Evolutionary conservation across 2,888 invertebrate genomes (phyloP).

Genomic region (Arge pagana): DNA sequence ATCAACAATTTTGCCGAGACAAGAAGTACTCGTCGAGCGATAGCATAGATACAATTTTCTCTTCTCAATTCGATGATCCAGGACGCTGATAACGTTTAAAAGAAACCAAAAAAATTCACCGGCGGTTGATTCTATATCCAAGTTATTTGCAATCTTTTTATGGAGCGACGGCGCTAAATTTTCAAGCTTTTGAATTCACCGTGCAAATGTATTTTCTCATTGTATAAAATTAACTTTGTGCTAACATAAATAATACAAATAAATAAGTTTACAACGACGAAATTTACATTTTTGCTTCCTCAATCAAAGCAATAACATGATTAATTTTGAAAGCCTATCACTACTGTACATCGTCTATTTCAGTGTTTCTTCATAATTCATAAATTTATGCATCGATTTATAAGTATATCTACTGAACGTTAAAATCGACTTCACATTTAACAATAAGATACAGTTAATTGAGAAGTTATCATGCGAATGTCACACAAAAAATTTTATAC

Average conservation of each 20-base stretch:
- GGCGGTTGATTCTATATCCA: slow-evolving; percentile 1
- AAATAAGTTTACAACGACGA: not conserved
- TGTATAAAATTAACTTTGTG: slow-evolving; percentile 10
- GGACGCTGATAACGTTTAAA: not conserved
- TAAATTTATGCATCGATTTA: too few species aligned
- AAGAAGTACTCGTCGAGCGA: too few species aligned
- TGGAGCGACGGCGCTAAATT: not conserved
- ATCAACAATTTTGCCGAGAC: too few species aligned
- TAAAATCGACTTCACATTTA: too few species aligned
- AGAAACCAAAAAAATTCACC: not conserved
- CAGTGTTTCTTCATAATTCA: too few species aligned
- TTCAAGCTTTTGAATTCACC: slow-evolving; percentile 2
- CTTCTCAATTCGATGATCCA: not conserved
- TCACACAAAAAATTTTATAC: too few species aligned
- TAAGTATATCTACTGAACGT: too few species aligned
- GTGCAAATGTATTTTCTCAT: slow-evolving; percentile 22
- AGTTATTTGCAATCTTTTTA: slow-evolving; percentile 3
- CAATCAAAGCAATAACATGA: too few species aligned
- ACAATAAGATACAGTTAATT: too few species aligned
- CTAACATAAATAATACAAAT: slow-evolving; percentile 9
- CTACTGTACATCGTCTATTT: too few species aligned
- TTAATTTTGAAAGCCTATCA: too few species aligned
- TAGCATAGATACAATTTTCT: not conserved
- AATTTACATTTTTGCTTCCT: slow-evolving; percentile 37
- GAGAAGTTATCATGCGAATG: too few species aligned